Evolutionary conservation across 2,113 vertebrate species (phyloP).

Genomic region (Ameiurus melas): DNA sequence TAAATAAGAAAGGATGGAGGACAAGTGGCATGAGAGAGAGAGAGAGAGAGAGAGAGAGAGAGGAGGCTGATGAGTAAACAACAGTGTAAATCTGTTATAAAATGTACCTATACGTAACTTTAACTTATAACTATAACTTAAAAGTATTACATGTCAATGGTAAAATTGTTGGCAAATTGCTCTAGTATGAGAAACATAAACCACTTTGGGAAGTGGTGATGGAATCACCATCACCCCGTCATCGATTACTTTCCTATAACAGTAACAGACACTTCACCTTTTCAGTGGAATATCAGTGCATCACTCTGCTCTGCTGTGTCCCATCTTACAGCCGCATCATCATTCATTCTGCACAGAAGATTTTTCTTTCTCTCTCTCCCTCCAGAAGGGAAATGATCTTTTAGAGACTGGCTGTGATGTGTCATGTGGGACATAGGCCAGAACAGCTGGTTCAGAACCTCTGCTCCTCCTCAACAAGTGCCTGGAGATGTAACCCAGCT

Average conservation of each 20-base stretch:
- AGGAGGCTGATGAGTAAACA: too few relatives aligned
- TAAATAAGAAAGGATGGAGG: background rate
- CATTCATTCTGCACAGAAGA: slow-evolving; percentile 15
- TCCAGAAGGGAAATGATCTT: slow-evolving; percentile 54
- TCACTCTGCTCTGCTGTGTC: background rate
- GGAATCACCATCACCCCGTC: background rate
- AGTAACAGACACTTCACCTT: background rate
- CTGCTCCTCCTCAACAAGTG: slow-evolving; percentile 59
- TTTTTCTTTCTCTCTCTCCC: slow-evolving; percentile 23
- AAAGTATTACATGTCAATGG: background rate
- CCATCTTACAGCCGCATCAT: background rate
- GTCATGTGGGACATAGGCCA: slow-evolving; percentile 48
- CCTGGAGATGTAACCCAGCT: slow-evolving; percentile 48
- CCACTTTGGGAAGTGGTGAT: background rate
- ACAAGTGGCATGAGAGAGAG: background rate
- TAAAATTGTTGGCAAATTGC: background rate
- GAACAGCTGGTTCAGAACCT: slow-evolving; percentile 61
- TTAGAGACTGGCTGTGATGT: slow-evolving; percentile 51
- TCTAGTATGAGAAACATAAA: background rate
- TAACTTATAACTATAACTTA: background rate
- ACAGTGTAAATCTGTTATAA: background rate
- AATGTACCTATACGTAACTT: background rate
- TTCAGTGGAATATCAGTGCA: background rate
- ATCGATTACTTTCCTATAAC: too few relatives aligned
- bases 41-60: too few relatives aligned